Base-by-base conservation (phyloP, 2,113 vertebrate species). In the Tachycineta bicolor region DNA sequence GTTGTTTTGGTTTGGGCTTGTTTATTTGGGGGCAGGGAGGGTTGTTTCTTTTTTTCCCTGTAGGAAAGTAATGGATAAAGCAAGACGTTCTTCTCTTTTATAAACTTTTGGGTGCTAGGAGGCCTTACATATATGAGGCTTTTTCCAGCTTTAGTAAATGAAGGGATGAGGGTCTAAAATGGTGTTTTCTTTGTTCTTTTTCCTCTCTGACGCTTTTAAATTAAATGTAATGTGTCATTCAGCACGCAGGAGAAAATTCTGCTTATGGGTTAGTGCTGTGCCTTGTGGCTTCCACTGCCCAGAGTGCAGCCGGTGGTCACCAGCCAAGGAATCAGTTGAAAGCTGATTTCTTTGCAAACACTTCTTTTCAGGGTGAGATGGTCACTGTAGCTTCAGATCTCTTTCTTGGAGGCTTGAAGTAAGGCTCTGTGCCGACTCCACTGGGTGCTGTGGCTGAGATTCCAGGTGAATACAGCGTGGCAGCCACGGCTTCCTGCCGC, bases 41-140 rank as follows among this genome's bases (percentile, higher is more conserved):
- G 8, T 9, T 31, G 7, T 11, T 64, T 34, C 5, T 28, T 52
- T 24, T 25, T 24, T 11, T 5, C 6, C 6, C 6, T 3, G 2
- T 24, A 53, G 55, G 28, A 69, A 89, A 78, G 21, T 62, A 79
- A 50, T 12, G 46, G 53, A 25, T 59, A 53, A 75, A 76, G 41
- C 20, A 56, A 67, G 29, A 56, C n/a, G 26, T 28, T 62, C 28
- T 83, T 74, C 37, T 7, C 23, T 83, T 87, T 43, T 20, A 31
- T 69, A 33, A 89, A 63, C 33, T 81, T 74, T 6, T 12, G 23
- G 5, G 19, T 67, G 24, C 5, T 34, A 56, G 18, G 7, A 55
- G 5, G 19, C n/a, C 67, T 86, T 62, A 43, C 16, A 5, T 33
- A 24, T 29, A 10, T 31, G n/a, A 15, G 24, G 3, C 17, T 41